A percentile compares a stretch with the other conserved stretches of the same genome.
phyloP scores from a whole-genome alignment of 2,888 invertebrate species.

The Lomographa bimaculata region DNA sequence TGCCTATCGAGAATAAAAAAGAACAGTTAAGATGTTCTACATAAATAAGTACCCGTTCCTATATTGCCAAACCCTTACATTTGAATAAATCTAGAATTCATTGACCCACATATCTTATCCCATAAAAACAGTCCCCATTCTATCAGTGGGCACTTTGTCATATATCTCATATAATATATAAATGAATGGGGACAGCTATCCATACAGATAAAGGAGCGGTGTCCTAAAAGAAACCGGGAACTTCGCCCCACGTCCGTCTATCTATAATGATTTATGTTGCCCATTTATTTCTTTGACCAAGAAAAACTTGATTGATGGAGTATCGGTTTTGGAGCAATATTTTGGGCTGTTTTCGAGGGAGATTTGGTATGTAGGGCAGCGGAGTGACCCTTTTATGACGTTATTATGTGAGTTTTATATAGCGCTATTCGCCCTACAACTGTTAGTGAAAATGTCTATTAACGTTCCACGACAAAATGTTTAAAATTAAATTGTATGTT shows the following conservation, averaged over 20 bases:
- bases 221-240: constrained; percentile 49
- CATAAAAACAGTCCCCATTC: constrained; percentile 31
- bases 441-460: too few relatives aligned
- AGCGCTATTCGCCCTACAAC: too few relatives aligned
- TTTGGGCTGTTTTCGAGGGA: constrained; percentile 42
- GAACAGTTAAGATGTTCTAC: too few relatives aligned
- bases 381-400: constrained; percentile 15
- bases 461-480: too few relatives aligned
- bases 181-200: constrained; percentile 31
- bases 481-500: too few relatives aligned
- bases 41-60: too few relatives aligned
- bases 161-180: constrained; percentile 33
- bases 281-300: constrained; percentile 63
- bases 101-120: constrained; percentile 25
- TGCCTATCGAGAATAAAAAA: too few relatives aligned
- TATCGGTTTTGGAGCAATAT: constrained; percentile 51
- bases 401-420: constrained; percentile 15
- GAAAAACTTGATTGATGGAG: constrained; percentile 72
- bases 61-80: constrained; percentile 6
- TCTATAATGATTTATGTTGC: constrained; percentile 74
- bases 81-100: constrained; percentile 21
- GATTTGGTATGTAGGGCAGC: constrained; percentile 37
- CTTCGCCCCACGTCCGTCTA: too few relatives aligned
- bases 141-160: constrained; percentile 39
- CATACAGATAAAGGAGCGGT: constrained; percentile 50